phyloP scores from a whole-genome alignment of 2,797 vertebrate species.

The Monodelphis domestica region DNA sequence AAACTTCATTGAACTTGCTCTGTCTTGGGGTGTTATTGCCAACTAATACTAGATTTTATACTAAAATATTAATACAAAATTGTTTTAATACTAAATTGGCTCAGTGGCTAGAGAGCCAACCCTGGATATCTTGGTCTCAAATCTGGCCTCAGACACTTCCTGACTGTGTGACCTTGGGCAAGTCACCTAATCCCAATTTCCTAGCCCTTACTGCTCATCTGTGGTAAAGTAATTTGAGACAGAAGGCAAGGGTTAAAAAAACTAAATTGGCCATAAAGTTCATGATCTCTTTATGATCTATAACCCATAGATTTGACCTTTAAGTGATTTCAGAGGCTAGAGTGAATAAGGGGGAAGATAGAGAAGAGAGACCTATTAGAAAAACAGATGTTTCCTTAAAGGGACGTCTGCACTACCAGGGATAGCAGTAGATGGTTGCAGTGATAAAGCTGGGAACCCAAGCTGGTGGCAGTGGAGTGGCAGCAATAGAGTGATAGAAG shows the following conservation, averaged over 20 bases:
- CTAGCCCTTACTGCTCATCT: too few relatives aligned
- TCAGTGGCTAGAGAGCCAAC: too few relatives aligned
- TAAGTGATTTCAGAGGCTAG: background rate
- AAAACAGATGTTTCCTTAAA: background rate
- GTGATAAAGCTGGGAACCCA: background rate
- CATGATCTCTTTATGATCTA: background rate
- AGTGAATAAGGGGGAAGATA: background rate
- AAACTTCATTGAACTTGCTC: background rate
- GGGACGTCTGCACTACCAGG: background rate
- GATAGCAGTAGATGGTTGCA: background rate
- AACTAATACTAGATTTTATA: background rate
- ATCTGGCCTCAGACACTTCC: too few relatives aligned
- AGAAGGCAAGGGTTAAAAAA: too few relatives aligned
- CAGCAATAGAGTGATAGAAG: background rate
- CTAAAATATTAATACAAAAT: background rate
- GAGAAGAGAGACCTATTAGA: background rate
- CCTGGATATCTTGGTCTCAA: too few relatives aligned
- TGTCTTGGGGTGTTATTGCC: background rate
- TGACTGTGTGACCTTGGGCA: too few relatives aligned
- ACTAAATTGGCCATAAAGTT: background rate
- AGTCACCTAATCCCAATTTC: too few relatives aligned
- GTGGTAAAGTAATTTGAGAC: too few relatives aligned
- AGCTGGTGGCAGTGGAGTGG: background rate
- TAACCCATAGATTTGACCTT: background rate
- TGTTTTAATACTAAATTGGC: background rate